Evolutionary conservation across 2,888 invertebrate species (phyloP), one percentile per base, ranked within the genome.

Genomic region (Meta bourneti): DNA sequence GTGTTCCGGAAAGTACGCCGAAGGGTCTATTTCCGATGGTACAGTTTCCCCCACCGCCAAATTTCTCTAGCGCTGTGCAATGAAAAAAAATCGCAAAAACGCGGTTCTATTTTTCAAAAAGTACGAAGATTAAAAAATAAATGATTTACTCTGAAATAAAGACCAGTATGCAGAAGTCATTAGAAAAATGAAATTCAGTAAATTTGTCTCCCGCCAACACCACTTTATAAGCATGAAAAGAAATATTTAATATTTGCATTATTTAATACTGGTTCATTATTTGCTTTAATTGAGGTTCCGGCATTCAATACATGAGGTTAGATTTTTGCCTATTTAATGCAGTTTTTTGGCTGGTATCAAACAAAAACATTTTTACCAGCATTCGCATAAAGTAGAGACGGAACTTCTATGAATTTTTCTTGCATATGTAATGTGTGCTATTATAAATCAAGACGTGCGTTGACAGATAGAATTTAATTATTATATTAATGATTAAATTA

Each of bases 261-360:
- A 77, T 85, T 85, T 85, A 85, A 85, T 85, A 77, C 34, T 61
- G 34, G 85, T 85, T 82, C 70, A 82, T 82, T 82, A 71, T 79
- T 79, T 79, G 79, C 61, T 79, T 79, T 79, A 34, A 61, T 61
- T 11, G 34, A 61, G 54, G 20, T 61, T 34, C 34, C 34, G 16
- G 54, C 34, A 34, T 79, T 79, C 61, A 79, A 79, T 79, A 34
- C 61, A 20, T 34, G 49, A 7, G 11, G 61, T 79, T 61, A 54
- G 61, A 16, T 61, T 61, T 79, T 34, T 79, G 61, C 20, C 6
- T 79, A 79, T 77, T 77, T 77, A 79, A 79, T 79, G 61, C 54
- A 34, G 79, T 54, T 79, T 79, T 77, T 79, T 69, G 61, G 13
- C 8, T 11, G 16, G 16, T 9, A 16, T 61, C 5, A 61, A 61